Evolutionary conservation across 2,797 vertebrate species (phyloP).

Genomic region (Pipistrellus nathusii): DNA sequence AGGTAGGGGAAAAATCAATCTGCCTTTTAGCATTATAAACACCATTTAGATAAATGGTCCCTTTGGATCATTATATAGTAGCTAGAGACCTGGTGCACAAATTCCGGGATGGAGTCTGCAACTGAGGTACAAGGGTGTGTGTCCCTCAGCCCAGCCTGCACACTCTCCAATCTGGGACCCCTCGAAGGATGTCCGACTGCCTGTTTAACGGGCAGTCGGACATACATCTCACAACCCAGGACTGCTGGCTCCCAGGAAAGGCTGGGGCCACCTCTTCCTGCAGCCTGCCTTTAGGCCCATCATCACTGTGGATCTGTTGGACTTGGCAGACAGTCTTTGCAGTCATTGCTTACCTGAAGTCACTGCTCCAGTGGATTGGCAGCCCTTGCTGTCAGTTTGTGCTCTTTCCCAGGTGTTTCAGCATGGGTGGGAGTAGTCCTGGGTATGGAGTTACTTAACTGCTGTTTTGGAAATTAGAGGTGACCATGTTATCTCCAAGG

Average conservation of each 20-base stretch:
- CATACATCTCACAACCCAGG: no score
- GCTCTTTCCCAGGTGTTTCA: not conserved
- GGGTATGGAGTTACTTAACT: not conserved
- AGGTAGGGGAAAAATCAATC: not conserved
- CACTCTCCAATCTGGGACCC: no score
- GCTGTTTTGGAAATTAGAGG: not conserved
- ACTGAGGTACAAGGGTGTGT: no score
- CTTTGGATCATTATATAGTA: not conserved
- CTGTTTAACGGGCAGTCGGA: no score
- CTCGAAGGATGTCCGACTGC: no score
- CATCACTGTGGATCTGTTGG: not conserved
- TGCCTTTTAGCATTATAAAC: constrained; percentile 47
- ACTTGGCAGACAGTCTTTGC: not conserved
- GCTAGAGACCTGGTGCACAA: no score
- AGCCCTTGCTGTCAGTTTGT: not conserved
- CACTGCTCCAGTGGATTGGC: not conserved
- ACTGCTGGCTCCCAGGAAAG: not conserved
- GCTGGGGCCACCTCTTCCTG: not conserved
- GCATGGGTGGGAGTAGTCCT: not conserved
- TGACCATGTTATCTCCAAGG: not conserved
- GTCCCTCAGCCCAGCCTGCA: no score
- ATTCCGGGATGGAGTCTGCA: no score
- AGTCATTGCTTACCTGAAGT: not conserved
- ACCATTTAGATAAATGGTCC: not conserved
- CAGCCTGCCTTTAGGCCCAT: not conserved